Evolutionary conservation across 2,888 invertebrate genomes (phyloP), one percentile per base, ranked within the genome.

Genomic region (Andricus quercusramuli): DNA sequence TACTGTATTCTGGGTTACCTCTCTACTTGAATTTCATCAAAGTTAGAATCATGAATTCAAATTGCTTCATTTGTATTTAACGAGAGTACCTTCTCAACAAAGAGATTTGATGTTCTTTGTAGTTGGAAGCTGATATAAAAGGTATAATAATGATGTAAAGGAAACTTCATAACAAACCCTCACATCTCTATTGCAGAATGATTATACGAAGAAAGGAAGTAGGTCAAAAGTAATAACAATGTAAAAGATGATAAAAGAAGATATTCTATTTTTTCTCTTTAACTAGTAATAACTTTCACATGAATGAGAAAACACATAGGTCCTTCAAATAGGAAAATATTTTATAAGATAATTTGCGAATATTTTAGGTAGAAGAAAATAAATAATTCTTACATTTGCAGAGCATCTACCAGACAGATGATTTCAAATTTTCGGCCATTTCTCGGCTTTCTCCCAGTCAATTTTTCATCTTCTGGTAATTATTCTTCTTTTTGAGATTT

Each of bases 11-110:
- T 5, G n/a, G 9, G n/a, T 56, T 9, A n/a, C n/a, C n/a, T n/a
- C 9, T 56, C 9, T n/a, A 56, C n/a, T 2, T n/a, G 3, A 56
- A n/a, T 56, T 56, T n/a, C n/a, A 56, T 56, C 9, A 56, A n/a
- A 56, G n/a, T n/a, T 9, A 56, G 56, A 56, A 56, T n/a, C n/a
- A n/a, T 56, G 56, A n/a, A 56, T 56, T 56, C 9, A 56, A n/a
- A n/a, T n/a, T n/a, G n/a, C 56, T 32, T 56, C 56, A 74, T 74
- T 56, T 74, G 11, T 74, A 56, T 74, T 56, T 74, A 74, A 74
- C 32, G 56, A 56, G 56, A 74, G 56, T 74, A 32, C 70, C n/a
- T 29, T 56, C n/a, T 20, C 47, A 29, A 74, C 74, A 56, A 56
- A 51, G 56, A 74, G 29, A 74, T 56, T 74, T 32, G 51, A 56